Evolutionary conservation across 2,113 vertebrate genomes (phyloP).

Genomic region (Panthera uncia): DNA sequence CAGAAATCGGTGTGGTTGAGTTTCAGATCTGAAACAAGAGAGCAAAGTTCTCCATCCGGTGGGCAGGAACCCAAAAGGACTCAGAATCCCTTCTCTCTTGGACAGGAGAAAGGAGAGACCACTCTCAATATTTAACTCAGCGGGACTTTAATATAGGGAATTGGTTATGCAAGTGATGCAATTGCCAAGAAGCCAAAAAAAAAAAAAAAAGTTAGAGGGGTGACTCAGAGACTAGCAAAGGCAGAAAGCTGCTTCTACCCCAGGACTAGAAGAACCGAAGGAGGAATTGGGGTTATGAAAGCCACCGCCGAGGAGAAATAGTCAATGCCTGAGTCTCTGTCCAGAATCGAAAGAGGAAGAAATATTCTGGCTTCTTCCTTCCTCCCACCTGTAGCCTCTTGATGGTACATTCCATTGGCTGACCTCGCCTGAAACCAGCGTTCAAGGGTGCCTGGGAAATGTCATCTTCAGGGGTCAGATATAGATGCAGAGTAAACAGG

Average conservation of each 20-base stretch:
- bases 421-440: neutral
- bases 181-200: neutral
- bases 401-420: neutral
- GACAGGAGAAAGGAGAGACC: neutral
- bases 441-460: conserved; percentile 43
- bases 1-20: conserved; percentile 3
- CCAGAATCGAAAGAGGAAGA: neutral
- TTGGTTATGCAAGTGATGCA: neutral
- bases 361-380: neutral
- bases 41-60: neutral
- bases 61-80: neutral
- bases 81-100: neutral
- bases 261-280: neutral
- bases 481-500: neutral
- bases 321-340: neutral
- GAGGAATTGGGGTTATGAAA: neutral
- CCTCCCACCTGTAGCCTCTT: neutral
- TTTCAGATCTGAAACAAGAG: conserved; percentile 36
- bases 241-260: neutral
- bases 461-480: neutral
- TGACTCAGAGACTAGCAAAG: neutral
- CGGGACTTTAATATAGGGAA: neutral
- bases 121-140: neutral
- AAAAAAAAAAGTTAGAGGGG: neutral
- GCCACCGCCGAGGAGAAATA: neutral